A percentile compares a stretch with the other conserved stretches of the same genome.
Evolutionary conservation across 2,797 vertebrate species (phyloP).

Genomic region (Taeniopygia guttata): DNA sequence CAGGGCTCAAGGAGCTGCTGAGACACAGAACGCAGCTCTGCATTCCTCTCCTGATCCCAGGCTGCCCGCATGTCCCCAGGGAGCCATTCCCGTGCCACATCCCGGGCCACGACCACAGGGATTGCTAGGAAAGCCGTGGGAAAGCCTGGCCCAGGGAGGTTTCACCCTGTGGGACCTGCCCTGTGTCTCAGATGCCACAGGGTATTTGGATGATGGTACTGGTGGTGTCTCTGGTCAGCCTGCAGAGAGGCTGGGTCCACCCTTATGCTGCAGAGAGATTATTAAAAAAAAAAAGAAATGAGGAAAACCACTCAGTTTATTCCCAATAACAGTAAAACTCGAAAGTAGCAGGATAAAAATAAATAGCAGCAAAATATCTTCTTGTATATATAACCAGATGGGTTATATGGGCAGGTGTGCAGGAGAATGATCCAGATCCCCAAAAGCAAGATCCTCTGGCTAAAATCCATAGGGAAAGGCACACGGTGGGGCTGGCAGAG

Average conservation of each 20-base stretch:
- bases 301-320: no score
- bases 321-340: no score
- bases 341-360: not conserved
- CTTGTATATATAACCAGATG: rapidly evolving
- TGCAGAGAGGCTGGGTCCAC: not conserved
- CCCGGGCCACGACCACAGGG: rapidly evolving
- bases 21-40: not conserved
- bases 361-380: not conserved
- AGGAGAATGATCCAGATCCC: no score
- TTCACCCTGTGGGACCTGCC: not conserved
- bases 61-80: rapidly evolving
- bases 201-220: not conserved
- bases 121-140: not conserved
- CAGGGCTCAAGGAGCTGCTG: not conserved
- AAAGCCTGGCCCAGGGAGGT: not conserved
- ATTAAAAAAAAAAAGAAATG: no score
- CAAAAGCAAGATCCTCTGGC: not conserved
- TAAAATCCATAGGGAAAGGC: not conserved
- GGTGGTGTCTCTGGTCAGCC: not conserved
- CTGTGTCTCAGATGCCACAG: not conserved
- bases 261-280: rapidly evolving
- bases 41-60: not conserved
- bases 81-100: not conserved
- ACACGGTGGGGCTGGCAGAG: rapidly evolving
- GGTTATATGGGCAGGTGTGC: not conserved